Percentiles rank a stretch among this genome's conserved stretches.
phyloP scores from a whole-genome alignment of 2,888 invertebrate species.

The Acrocera orbiculus region DNA sequence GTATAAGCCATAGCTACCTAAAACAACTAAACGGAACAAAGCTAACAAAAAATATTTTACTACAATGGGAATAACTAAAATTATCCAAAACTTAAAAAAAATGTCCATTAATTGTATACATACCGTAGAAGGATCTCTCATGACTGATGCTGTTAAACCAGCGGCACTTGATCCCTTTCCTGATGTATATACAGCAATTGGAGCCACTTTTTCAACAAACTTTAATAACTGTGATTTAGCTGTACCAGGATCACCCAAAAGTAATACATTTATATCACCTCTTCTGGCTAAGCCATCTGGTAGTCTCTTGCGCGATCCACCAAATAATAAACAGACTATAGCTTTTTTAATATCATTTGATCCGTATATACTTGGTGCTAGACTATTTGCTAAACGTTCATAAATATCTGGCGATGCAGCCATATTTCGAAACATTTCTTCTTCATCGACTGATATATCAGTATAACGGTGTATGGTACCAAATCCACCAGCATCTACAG shows the following conservation, averaged over 20 bases:
- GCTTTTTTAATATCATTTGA: conserved; percentile 91
- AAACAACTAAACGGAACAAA: too few relatives aligned
- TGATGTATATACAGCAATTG: conserved; percentile 91
- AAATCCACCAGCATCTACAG: conserved; percentile 63
- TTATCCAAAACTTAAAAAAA: background rate
- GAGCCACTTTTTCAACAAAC: conserved; percentile 89
- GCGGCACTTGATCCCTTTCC: conserved; percentile 99
- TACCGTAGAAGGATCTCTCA: conserved; percentile 80
- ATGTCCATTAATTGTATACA: conserved; percentile 21
- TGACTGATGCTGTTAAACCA: conserved; percentile 94
- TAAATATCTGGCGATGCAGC: conserved; percentile 75
- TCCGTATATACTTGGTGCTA: conserved; percentile 96
- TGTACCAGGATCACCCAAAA: conserved; percentile 96
- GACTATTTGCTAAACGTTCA: conserved; percentile 71
- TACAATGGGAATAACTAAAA: background rate
- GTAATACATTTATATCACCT: conserved; percentile 89
- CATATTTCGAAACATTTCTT: conserved; percentile 44
- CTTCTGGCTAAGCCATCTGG: conserved; percentile 91
- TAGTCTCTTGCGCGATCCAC: conserved; percentile 71
- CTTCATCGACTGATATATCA: conserved; percentile 49
- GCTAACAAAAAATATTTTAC: too few relatives aligned
- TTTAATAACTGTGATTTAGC: conserved; percentile 98
- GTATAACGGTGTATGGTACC: conserved; percentile 41
- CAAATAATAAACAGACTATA: conserved; percentile 86
- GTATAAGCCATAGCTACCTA: too few relatives aligned